Conservation (phyloP, 2,113 vertebrate species). For the Aepyceros melampus region DNA sequence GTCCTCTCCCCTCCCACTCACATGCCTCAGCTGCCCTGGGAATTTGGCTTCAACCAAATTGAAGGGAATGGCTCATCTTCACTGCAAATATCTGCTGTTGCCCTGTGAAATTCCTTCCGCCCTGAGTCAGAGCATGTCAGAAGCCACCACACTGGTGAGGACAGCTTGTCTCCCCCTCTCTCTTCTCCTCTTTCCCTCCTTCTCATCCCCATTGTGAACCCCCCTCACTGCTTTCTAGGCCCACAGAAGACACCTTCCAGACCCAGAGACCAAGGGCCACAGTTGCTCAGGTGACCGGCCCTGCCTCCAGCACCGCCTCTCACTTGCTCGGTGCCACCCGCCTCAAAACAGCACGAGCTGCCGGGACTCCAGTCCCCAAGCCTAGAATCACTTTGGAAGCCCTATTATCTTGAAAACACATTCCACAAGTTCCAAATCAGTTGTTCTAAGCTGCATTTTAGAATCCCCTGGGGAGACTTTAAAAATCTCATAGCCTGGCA, state of each 20-base stretch:
- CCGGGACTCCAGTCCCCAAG: not conserved
- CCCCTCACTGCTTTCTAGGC: not conserved
- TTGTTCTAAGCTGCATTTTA: not conserved
- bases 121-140: not conserved
- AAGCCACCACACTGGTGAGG: not conserved
- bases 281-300: not conserved
- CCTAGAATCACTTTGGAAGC: not conserved
- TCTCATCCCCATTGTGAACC: not conserved
- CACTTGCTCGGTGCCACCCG: not conserved
- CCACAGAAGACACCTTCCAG: not conserved
- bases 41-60: not conserved
- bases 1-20: not conserved
- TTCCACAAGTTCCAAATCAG: not conserved
- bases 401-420: not conserved
- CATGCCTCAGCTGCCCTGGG: not conserved
- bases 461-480: not conserved
- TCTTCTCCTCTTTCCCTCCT: not conserved
- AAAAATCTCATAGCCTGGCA: not conserved
- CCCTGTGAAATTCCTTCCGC: not conserved
- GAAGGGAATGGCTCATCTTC: not conserved
- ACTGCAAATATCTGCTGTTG: not conserved
- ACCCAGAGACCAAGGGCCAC: not conserved
- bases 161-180: not conserved
- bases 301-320: not conserved
- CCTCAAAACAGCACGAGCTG: not conserved